phyloP scores from a whole-genome alignment of 2,888 invertebrate species.

The Mimachlamys varia region DNA sequence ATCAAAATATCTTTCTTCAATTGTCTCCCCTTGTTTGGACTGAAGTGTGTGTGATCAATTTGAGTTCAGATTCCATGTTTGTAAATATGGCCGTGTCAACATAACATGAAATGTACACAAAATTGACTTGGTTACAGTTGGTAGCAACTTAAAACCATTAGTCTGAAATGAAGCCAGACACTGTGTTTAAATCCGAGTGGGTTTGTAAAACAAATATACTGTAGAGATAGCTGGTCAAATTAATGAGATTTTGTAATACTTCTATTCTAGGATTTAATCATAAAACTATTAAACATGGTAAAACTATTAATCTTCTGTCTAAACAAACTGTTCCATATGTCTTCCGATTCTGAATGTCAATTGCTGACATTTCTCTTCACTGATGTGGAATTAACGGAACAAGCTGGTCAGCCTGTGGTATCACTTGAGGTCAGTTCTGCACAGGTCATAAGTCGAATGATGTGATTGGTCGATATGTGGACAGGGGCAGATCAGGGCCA shows the following conservation, averaged over 20 bases:
- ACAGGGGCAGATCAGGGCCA: neutral
- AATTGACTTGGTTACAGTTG: neutral
- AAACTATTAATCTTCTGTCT: neutral
- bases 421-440: neutral
- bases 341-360: too few relatives aligned
- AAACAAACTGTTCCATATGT: neutral
- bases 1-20: neutral
- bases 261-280: slow-evolving; percentile 24
- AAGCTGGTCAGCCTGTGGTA: neutral
- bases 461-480: neutral
- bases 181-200: neutral
- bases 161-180: neutral
- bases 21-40: neutral
- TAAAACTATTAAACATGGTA: neutral
- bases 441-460: neutral
- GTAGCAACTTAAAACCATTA: neutral
- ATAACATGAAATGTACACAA: neutral
- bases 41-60: neutral
- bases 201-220: neutral
- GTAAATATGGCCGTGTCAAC: neutral
- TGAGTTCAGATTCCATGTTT: neutral
- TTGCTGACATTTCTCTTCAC: neutral
- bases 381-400: neutral
- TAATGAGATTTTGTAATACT: neutral
- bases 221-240: neutral